Evolutionary conservation across 2,888 invertebrate species (phyloP), one percentile per base, ranked within the genome.

Genomic region (Ochlodes sylvanus): DNA sequence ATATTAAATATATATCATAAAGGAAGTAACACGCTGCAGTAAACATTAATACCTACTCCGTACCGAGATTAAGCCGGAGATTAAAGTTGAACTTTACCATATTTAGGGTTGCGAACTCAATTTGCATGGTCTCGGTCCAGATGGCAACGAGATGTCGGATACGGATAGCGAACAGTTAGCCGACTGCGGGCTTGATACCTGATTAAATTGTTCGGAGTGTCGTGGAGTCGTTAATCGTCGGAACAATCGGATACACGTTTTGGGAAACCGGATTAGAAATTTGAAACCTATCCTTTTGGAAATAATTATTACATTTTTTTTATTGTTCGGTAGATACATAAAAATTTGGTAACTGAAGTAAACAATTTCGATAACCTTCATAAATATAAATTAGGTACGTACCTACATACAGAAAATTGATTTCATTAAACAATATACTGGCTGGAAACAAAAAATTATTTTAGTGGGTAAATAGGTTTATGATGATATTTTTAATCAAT

Each of bases 91-190:
- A 58, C 58, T 57, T 52, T 44, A 58, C 58, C 34, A 50, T 71
- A 71, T 69, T 71, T 69, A 65, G 69, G 71, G 63, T 69, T 67
- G 62, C 68, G 68, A 69, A 72, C 58, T 70, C 64, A 75, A 74
- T 76, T 75, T 68, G 70, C 63, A 69, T 72, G 68, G 84, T 80
- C 79, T 79, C 77, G 83, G 82, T 78, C 86, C 80, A 82, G 74
- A 86, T 83, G 72, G 58, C 70, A 88, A 82, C 70, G 70, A 19
- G 47, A 50, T 38, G 15, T 34, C 61, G 61, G 52, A 62, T 62
- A 50, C 61, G 61, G 52, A 62, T 62, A 50, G 10, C 17, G 50
- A 32, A 61, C 61, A 50, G 61, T 62, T 62, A 62, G 50, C n/a
- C 15, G 17, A 4, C 57, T 10, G 21, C 38, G 34, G n/a, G n/a